A percentile compares a stretch with the other conserved stretches of the same genome.
phyloP scores from a whole-genome alignment of 2,888 invertebrate genomes.

The Pyrochroa serraticornis region DNA sequence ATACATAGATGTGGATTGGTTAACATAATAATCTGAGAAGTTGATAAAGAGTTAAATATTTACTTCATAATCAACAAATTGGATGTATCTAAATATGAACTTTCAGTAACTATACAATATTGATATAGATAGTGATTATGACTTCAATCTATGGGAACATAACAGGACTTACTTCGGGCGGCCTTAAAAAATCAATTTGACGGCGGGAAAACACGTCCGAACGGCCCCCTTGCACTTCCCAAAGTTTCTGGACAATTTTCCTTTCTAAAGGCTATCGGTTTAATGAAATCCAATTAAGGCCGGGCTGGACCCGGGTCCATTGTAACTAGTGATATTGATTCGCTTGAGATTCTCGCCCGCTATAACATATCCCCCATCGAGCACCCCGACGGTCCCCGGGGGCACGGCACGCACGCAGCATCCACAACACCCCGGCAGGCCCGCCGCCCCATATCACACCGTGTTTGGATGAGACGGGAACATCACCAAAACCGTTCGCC shows the following conservation, averaged over 20 bases:
- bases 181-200: no score
- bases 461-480: conserved; percentile 25
- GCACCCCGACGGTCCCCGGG: conserved; percentile 32
- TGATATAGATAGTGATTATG: no score
- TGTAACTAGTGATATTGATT: conserved; percentile 41
- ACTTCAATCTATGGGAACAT: no score
- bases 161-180: no score
- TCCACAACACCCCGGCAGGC: conserved; percentile 32
- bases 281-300: conserved; percentile 40
- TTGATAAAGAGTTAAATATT: no score
- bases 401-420: conserved; percentile 38
- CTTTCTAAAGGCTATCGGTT: conserved; percentile 35
- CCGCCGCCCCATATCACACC: conserved; percentile 17
- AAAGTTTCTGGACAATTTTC: conserved; percentile 33
- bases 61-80: no score
- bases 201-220: not conserved
- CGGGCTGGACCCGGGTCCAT: conserved; percentile 33
- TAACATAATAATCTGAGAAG: no score
- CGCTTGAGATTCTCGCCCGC: conserved; percentile 34
- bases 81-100: no score
- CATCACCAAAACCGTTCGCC: conserved; percentile 23
- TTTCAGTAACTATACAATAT: no score
- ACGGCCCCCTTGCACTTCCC: conserved; percentile 10
- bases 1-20: no score
- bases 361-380: conserved; percentile 32